A percentile compares a stretch with the other conserved stretches of the same genome.
Evolutionary conservation across 2,888 invertebrate genomes (phyloP).

Genomic region (Hypolimnas misippus): DNA sequence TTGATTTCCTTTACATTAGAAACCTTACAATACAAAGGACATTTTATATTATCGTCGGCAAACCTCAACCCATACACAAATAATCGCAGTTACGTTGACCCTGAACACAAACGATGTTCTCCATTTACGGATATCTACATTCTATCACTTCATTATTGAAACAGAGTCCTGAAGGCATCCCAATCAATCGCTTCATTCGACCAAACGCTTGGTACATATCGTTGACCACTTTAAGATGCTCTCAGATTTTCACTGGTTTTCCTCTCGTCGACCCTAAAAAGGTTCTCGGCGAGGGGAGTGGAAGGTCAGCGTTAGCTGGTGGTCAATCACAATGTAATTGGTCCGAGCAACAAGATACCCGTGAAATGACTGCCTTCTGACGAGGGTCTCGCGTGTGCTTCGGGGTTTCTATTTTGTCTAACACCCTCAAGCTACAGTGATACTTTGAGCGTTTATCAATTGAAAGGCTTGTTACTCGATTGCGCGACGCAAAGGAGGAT

Average conservation of each 20-base stretch:
- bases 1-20: no score
- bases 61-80: not conserved
- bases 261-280: constrained; percentile 32
- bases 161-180: constrained; percentile 61
- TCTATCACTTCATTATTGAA: constrained; percentile 71
- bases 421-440: constrained; percentile 46
- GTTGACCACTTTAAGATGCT: constrained; percentile 51
- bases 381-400: constrained; percentile 68
- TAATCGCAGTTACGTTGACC: not conserved
- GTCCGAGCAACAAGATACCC: constrained; percentile 75
- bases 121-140: constrained; percentile 31
- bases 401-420: constrained; percentile 63
- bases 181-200: constrained; percentile 75
- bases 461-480: constrained; percentile 3
- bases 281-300: constrained; percentile 36
- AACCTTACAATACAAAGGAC: no score
- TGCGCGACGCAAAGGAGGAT: no score
- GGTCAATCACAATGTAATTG: constrained; percentile 80
- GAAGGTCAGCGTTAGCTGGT: constrained; percentile 54
- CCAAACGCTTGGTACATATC: constrained; percentile 67
- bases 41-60: no score
- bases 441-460: constrained; percentile 31
- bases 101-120: not conserved
- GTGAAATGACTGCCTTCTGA: constrained; percentile 79
- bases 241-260: constrained; percentile 44